phyloP scores from a whole-genome alignment of 2,888 invertebrate species.

The Laothoe populi region DNA sequence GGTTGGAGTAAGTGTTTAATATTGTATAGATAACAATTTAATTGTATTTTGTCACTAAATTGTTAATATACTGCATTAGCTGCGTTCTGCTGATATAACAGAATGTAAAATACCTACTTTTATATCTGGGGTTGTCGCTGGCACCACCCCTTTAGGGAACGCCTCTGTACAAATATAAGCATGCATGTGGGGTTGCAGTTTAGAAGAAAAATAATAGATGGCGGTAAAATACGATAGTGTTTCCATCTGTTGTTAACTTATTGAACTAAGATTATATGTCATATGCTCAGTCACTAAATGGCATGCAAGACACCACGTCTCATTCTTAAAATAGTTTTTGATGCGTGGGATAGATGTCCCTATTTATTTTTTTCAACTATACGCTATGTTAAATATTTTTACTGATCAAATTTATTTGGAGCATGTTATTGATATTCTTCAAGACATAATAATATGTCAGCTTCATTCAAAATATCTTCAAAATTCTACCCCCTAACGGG shows the following conservation, averaged over 20 bases:
- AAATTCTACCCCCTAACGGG: too few relatives aligned
- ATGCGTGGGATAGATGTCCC: neutral
- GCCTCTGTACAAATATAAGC: slow-evolving; percentile 50
- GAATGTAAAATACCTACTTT: slow-evolving; percentile 46
- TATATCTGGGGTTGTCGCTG: slow-evolving; percentile 47
- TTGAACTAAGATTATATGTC: neutral
- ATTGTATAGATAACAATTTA: too few relatives aligned
- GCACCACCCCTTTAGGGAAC: slow-evolving; percentile 67
- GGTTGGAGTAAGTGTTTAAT: too few relatives aligned
- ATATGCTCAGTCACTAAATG: neutral
- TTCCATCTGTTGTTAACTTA: slow-evolving; percentile 49
- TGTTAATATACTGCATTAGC: neutral
- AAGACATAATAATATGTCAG: too few relatives aligned
- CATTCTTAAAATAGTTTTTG: neutral
- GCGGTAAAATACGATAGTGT: slow-evolving; percentile 40
- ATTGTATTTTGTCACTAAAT: neutral
- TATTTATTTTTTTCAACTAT: neutral
- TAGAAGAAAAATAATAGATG: slow-evolving; percentile 49
- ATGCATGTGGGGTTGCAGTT: slow-evolving; percentile 36
- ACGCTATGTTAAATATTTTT: too few relatives aligned
- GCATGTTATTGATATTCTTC: too few relatives aligned
- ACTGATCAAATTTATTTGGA: too few relatives aligned
- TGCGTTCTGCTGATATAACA: neutral
- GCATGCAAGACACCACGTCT: neutral
- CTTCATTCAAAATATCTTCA: too few relatives aligned